A percentile compares a stretch with the other conserved stretches of the same genome.
These are phyloP conservation scores for Plutella xylostella DNA, from an alignment of 2,888 invertebrate genomes.

Conservation along the genomic window DNA sequence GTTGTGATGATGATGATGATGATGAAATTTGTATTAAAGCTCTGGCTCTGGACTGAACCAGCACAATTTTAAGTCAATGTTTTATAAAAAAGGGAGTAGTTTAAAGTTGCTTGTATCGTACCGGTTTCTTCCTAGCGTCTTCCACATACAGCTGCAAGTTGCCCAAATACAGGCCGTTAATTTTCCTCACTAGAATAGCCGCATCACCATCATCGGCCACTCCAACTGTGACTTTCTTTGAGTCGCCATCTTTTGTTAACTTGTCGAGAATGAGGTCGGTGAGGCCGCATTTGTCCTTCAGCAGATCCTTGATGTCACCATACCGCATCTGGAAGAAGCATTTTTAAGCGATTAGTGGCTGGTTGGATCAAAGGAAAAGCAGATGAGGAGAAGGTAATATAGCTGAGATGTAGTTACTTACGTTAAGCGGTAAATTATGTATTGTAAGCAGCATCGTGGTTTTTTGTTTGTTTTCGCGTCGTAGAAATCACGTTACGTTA, in stretches of 20 bases:
- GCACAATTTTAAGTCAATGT: too few species aligned
- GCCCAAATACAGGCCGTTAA: constrained; percentile 25
- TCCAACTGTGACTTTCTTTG: constrained; percentile 31
- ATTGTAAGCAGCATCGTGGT: constrained; percentile 13
- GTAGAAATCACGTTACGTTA: too few species aligned
- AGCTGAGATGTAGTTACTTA: constrained; percentile 6
- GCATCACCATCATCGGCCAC: constrained; percentile 30
- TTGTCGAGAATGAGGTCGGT: constrained; percentile 30
- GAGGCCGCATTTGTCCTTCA: constrained; percentile 28
- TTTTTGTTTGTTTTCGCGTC: neutral
- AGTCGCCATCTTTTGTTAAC: constrained; percentile 19
- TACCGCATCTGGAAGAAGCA: constrained; percentile 23
- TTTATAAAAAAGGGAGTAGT: too few species aligned
- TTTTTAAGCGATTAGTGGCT: neutral
- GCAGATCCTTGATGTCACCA: constrained; percentile 26
- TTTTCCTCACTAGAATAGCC: constrained; percentile 24
- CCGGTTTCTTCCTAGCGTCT: constrained; percentile 24
- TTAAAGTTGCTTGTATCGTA: too few species aligned
- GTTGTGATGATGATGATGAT: too few species aligned
- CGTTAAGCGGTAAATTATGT: constrained; percentile 12
- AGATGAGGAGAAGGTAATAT: neutral
- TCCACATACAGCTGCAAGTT: constrained; percentile 29
- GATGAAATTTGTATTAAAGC: too few species aligned
- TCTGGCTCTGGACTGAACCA: too few species aligned
- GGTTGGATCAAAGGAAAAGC: neutral